Base-by-base conservation (phyloP, 2,113 vertebrate genomes). In the Anser cygnoides region DNA sequence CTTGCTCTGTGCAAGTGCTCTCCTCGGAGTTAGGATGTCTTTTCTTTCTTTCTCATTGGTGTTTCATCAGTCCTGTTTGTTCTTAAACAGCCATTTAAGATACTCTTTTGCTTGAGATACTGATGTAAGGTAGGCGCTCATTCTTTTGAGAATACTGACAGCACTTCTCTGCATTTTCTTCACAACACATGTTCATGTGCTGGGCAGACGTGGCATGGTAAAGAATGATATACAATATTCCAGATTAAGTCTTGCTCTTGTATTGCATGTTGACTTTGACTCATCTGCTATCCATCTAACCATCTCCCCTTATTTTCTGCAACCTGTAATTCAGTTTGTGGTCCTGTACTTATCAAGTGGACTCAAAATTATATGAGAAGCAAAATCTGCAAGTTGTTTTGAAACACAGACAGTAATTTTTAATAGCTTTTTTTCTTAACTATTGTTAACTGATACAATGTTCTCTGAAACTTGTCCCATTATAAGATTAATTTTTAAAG, bases 201-300 rank as follows among this genome's bases (percentile, higher is more conserved):
- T 62, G 39, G 26, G 50, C 35, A 87, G 68, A 61, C 16, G 8
- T 0, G 0, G 11, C 7, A 6, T 7, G 39, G 62, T 63, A 52
- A 67, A 59, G 17, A 70, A 13, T 76, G 62, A 23, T 79, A 43
- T 7, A 31, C 1, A 44, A 9, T 65, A 72, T 79, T 65, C 6
- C 39, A 52, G 67, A 61, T 54, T 61, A 73, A 85, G 33, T 17
- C 19, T 87, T 37, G 58, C 4, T 61, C 8, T 50, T 84, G 17
- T 26, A 49, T 7, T 68, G 8, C 68, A 0, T 75, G 23, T 65
- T 72, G 84, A 66, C 31, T 71, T 87, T 37, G 19, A 52, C 29
- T 89, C 20, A 43, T 33, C n/a, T 12, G 9, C 77, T 84, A 58
- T 21, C 20, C 2, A 5, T 67, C 89, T 61, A 57, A 41, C 61